Evolutionary conservation across 2,797 vertebrate genomes (phyloP), one percentile per base, ranked within the genome.

Genomic region (Lacerta viridis): DNA sequence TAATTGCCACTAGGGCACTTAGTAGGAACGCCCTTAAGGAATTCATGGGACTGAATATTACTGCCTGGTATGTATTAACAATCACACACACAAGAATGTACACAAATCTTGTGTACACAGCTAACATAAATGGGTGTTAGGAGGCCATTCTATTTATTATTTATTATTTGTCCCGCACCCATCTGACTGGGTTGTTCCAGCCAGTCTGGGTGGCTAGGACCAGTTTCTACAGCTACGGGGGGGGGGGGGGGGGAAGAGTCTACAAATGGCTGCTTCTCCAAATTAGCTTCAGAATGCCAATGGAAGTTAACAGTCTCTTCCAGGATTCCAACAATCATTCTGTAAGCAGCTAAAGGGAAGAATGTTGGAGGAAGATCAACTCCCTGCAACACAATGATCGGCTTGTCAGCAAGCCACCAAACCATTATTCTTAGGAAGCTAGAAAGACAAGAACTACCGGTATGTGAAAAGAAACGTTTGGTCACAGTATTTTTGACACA

Each of bases 241-340:
- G 33, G 33, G 33, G 33, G 39, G 39, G 33, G 33, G 33, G 33
- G 33, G 33, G 23, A 41, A 41, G 39, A 10, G 33, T 78, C 13
- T n/a, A 27, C 59, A 77, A 80, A 61, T 10, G 23, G 25, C 29
- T 78, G 41, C 8, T 75, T 64, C 25, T 36, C 69, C 39, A 74
- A 76, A 79, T 46, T 15, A 84, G 25, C n/a, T 17, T 59, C 27
- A 59, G 69, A 80, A 84, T 72, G 69, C 29, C 68, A 90, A 66
- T 46, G 50, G 77, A 80, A 84, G 2, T 64, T 80, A 84, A 84
- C 27, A 80, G 74, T 13, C 11, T 84, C 61, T 81, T 72, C 18
- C 55, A 81, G 39, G n/a, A 10, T 8, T 36, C 59, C 64, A 75
- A 17, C 1, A 69, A 68, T 25, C 71, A 11, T 36, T 80, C 59